Evolutionary conservation across 2,113 vertebrate genomes (phyloP), one percentile per base, ranked within the genome.

Genomic region (Megalops atlanticus): DNA sequence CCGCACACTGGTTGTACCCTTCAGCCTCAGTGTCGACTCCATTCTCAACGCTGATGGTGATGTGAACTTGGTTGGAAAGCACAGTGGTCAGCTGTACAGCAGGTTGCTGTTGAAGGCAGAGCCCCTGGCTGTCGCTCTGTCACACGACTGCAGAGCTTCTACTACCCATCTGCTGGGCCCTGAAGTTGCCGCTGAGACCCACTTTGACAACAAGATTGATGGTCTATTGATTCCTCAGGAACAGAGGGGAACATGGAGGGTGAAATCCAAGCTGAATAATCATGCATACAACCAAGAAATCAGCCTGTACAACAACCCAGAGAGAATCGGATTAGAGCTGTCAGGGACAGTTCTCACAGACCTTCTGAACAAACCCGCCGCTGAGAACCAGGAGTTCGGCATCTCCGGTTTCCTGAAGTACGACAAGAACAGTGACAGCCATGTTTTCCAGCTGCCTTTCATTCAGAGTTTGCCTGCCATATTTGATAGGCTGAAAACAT

Each of bases 341-440:
- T 90, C 47, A 24, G 95, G 95, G 76, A 87, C 70, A 74, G 87
- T 91, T 58, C 86, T 94, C 82, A 95, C 93, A 80, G 90, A 94
- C 73, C 79, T 97, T 64, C 90, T 92, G 8, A 86, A 72, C 43
- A 83, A 86, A 4, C 21, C 39, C 0, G 0, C 82, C 18, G 91
- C 78, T 0, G 77, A 92, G 43, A 94, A 89, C 84, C 88, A 96
- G 85, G 94, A 97, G 85, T 96, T 97, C 41, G 83, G 91, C 35
- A 87, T 97, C 80, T 94, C 94, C 89, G 95, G 93, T 76, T 95
- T 91, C 86, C 85, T 97, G 81, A 96, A 95, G 77, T 99, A 99
- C 76, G 96, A 98, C 88, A 98, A 98, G 92, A 99, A 95, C 84
- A 93, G 92, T 74, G 92, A 97, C 31, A 89, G 93, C 74, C 96